phyloP scores from a whole-genome alignment of 1,140 invertebrate genomes.

The Drosophila ficusphila region DNA sequence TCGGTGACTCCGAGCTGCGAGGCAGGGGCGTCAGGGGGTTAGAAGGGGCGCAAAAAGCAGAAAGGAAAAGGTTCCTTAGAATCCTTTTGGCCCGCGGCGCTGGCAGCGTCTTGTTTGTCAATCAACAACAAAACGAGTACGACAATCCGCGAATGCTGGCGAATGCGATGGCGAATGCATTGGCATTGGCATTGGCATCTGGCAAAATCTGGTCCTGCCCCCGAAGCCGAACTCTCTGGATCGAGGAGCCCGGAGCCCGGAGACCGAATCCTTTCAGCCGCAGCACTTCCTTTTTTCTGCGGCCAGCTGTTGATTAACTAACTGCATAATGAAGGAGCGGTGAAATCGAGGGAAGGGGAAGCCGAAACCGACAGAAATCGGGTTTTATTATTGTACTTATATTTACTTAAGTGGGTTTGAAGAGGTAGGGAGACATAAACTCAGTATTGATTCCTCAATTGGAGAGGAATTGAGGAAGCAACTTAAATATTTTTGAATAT shows the following conservation, averaged over 20 bases:
- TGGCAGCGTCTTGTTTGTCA: constrained; percentile 59
- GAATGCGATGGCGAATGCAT: too few species aligned
- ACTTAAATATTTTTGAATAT: too few species aligned
- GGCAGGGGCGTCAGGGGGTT: constrained; percentile 5
- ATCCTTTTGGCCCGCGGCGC: constrained; percentile 34
- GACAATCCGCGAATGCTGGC: constrained; percentile 34
- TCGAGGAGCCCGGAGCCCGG: neutral
- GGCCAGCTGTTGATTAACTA: constrained; percentile 78
- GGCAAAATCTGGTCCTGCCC: constrained; percentile 42
- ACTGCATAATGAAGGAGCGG: constrained; percentile 62
- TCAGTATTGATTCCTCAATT: too few species aligned
- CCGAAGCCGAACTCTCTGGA: constrained; percentile 25
- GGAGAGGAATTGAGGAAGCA: too few species aligned
- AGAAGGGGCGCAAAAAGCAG: neutral
- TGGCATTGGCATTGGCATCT: constrained; percentile 51
- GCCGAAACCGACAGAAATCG: neutral
- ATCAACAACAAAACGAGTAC: constrained; percentile 29
- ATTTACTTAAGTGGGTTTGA: neutral
- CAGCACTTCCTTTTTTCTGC: constrained; percentile 69
- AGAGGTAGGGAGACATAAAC: too few species aligned
- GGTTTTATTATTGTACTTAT: constrained; percentile 19
- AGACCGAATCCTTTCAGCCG: constrained; percentile 40
- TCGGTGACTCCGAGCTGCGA: constrained; percentile 2
- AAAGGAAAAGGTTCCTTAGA: constrained; percentile 7
- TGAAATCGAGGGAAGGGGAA: neutral